Conservation (phyloP, 2,113 vertebrate species). For the mouse (Mus musculus) region GRCm39 chr3:82943001-82943500, state of each 20-base stretch:
- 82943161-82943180: not conserved
- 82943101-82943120: not conserved
- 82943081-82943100: not conserved
- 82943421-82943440: not conserved
- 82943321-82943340: no score
- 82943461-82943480: not conserved
- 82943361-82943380: not conserved
- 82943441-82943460: not conserved
- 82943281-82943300: not conserved
- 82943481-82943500: not conserved
- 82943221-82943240: fast-evolving
- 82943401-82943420: not conserved
- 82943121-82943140: not conserved
- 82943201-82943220: no score
- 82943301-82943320: no score
- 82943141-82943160: not conserved
- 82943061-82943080: not conserved
- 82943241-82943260: not conserved
- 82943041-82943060: no score
- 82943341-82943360: not conserved
- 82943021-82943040: not conserved
- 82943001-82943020: not conserved
- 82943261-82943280: no score
- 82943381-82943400: not conserved
- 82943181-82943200: not conserved